A percentile compares a stretch with the other conserved stretches of the same genome.
Evolutionary conservation across 2,888 invertebrate genomes (phyloP).

Genomic region (Corythucha ciliata): DNA sequence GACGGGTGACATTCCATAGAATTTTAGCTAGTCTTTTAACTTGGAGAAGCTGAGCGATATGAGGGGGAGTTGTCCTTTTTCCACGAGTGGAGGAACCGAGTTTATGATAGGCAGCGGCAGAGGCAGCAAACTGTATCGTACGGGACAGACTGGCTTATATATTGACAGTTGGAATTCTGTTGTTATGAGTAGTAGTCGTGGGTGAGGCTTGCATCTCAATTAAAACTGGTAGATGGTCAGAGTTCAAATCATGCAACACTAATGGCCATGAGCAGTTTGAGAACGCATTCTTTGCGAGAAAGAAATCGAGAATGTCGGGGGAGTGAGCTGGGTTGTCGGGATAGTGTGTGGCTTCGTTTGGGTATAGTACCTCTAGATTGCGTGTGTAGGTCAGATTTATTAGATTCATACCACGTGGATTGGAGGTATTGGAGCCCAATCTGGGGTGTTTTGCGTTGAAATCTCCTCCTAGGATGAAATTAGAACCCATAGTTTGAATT

Average conservation of each 20-base stretch:
- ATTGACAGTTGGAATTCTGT: background rate
- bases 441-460: slow-evolving; percentile 16
- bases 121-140: slow-evolving; percentile 10
- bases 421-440: slow-evolving; percentile 6
- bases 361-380: slow-evolving; percentile 7
- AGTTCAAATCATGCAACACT: slow-evolving; percentile 11
- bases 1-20: background rate
- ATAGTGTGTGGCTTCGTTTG: slow-evolving; percentile 6
- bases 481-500: background rate
- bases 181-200: no score
- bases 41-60: background rate
- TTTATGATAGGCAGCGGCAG: slow-evolving; percentile 11
- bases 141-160: slow-evolving; percentile 8
- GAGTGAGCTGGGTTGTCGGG: slow-evolving; percentile 7
- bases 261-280: background rate
- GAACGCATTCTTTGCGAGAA: slow-evolving; percentile 1
- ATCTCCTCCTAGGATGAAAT: slow-evolving; percentile 12
- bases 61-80: background rate
- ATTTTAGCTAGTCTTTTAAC: slow-evolving; percentile 6
- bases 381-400: background rate
- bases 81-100: no score
- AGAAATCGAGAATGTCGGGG: slow-evolving; percentile 11
- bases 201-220: background rate
- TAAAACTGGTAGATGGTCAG: slow-evolving; percentile 11
- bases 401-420: slow-evolving; percentile 3